Conservation (phyloP, 2,888 invertebrate genomes). For the Carcina quercana region DNA sequence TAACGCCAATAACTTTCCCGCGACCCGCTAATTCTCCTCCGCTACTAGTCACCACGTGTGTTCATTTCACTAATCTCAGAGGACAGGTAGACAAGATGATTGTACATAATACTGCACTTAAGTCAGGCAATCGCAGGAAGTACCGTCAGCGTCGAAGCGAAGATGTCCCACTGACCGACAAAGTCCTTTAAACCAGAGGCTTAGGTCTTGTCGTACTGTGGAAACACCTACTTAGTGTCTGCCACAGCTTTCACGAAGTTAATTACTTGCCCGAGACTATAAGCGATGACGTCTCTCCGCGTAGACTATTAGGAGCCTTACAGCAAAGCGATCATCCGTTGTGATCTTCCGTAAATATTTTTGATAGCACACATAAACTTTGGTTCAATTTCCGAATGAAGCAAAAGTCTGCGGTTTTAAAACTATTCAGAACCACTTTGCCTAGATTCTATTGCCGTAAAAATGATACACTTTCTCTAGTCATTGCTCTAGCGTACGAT, state of each 20-base stretch:
- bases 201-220: constrained; percentile 32
- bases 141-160: constrained; percentile 20
- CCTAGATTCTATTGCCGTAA: too few relatives aligned
- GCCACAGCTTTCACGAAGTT: constrained; percentile 41
- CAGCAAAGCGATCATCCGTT: background rate
- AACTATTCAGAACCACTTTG: too few relatives aligned
- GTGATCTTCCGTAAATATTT: too few relatives aligned
- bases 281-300: constrained; percentile 20
- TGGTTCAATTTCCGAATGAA: too few relatives aligned
- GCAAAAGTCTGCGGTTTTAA: too few relatives aligned
- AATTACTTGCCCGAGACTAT: constrained; percentile 30
- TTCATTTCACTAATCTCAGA: constrained; percentile 20
- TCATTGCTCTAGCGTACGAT: too few relatives aligned
- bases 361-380: too few relatives aligned
- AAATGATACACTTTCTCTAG: too few relatives aligned
- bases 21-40: constrained; percentile 26
- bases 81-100: constrained; percentile 31
- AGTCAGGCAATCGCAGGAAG: constrained; percentile 23
- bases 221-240: constrained; percentile 41
- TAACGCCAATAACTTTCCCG: constrained; percentile 39
- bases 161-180: constrained; percentile 51
- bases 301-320: background rate
- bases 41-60: constrained; percentile 16
- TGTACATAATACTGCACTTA: constrained; percentile 26
- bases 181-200: constrained; percentile 41